Percentiles rank a stretch among this genome's conserved stretches.
Conservation (phyloP, 2,797 vertebrate genomes). For the Poeciliopsis gracilis region DNA sequence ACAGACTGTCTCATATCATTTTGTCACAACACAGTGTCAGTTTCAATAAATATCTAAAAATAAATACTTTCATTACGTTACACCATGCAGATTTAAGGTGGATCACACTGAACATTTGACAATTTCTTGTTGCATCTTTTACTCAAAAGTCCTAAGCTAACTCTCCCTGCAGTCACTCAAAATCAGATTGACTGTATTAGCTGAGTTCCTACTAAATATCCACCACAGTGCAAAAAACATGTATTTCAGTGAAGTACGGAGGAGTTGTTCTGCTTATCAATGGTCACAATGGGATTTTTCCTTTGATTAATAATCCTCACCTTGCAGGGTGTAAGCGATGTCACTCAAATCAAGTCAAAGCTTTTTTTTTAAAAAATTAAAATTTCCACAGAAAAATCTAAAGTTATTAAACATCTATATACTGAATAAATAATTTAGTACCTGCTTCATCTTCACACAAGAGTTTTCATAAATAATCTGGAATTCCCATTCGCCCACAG, state of each 20-base stretch:
- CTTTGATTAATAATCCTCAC: background rate
- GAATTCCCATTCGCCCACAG: constrained; percentile 28
- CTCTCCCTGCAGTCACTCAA: background rate
- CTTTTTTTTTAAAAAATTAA: background rate
- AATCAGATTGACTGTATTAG: background rate
- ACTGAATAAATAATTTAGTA: background rate
- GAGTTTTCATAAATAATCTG: constrained; percentile 43
- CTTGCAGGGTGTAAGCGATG: background rate
- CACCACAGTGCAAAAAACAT: background rate
- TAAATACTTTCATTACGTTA: too few species aligned
- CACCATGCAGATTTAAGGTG: too few species aligned
- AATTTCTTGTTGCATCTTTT: background rate
- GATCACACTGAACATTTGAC: background rate
- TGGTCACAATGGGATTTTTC: background rate
- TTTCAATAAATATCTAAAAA: too few species aligned
- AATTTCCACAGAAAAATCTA: background rate
- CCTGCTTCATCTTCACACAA: constrained; percentile 25
- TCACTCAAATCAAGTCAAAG: background rate
- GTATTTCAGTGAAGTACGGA: background rate
- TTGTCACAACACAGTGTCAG: too few species aligned
- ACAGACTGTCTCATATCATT: too few species aligned
- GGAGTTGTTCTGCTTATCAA: background rate
- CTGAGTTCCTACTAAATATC: background rate
- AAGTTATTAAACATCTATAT: background rate
- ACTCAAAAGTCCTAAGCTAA: background rate